Evolutionary conservation across 2,888 invertebrate species (phyloP).

Genomic region (Serripes groenlandicus): DNA sequence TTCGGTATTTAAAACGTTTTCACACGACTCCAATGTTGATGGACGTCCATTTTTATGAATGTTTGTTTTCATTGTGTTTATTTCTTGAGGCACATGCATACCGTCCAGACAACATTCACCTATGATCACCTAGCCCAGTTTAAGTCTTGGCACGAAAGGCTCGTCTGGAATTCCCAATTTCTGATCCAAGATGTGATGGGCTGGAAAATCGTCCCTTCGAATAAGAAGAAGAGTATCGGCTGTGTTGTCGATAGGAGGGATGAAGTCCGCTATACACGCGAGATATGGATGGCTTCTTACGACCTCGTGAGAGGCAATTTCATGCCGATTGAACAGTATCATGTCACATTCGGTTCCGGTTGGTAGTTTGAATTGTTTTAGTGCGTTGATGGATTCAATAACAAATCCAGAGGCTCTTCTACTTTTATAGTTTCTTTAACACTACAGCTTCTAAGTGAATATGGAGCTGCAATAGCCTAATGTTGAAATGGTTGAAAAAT

Average conservation of each 20-base stretch:
- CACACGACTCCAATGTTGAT: slow-evolving; percentile 17
- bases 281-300: slow-evolving; percentile 17
- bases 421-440: no score
- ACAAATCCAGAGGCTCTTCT: neutral
- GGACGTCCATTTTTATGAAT: slow-evolving; percentile 26
- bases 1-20: no score
- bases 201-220: slow-evolving; percentile 10
- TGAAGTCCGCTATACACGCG: neutral
- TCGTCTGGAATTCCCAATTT: neutral
- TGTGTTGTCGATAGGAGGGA: neutral
- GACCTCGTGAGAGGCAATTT: slow-evolving; percentile 28
- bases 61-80: slow-evolving; percentile 31
- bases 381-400: slow-evolving; percentile 21
- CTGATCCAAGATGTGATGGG: slow-evolving; percentile 32
- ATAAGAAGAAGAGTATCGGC: slow-evolving; percentile 30
- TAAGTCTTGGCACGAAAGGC: slow-evolving; percentile 31
- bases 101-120: slow-evolving; percentile 45
- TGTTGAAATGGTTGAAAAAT: no score
- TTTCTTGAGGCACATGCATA: slow-evolving; percentile 6
- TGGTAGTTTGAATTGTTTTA: slow-evolving; percentile 9
- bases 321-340: slow-evolving; percentile 27
- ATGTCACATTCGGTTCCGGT: slow-evolving; percentile 36
- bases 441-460: no score
- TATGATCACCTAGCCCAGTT: slow-evolving; percentile 35
- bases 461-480: no score